Conservation (phyloP, 1,140 invertebrate species). For the Scaptomyza graminum region DNA sequence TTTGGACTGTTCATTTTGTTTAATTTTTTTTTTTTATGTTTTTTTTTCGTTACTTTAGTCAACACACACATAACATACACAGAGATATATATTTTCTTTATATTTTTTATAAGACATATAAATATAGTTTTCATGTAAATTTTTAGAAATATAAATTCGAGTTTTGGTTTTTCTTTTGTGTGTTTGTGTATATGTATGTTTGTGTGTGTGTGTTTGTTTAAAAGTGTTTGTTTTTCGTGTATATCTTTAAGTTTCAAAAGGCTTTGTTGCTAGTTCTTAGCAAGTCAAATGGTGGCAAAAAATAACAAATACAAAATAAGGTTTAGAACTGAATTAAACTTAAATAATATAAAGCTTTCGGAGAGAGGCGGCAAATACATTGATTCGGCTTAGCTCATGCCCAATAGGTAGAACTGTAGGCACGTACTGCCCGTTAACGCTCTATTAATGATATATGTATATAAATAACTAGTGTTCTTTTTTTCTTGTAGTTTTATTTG, state of each 20-base stretch:
- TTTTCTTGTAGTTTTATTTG: constrained; percentile 28
- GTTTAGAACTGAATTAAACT: constrained; percentile 28
- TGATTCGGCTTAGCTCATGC: constrained; percentile 1
- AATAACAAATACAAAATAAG: constrained; percentile 12
- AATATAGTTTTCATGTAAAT: constrained; percentile 65
- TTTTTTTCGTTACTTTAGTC: constrained; percentile 34
- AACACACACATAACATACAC: constrained; percentile 52
- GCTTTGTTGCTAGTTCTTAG: constrained; percentile 25
- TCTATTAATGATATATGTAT: background rate
- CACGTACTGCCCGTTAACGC: constrained; percentile 3
- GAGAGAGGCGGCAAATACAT: constrained; percentile 19
- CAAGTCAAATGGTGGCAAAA: constrained; percentile 51
- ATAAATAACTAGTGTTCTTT: too few relatives aligned
- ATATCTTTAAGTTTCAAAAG: constrained; percentile 32
- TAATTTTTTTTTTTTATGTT: constrained; percentile 27
- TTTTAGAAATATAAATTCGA: constrained; percentile 70
- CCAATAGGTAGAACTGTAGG: constrained; percentile 15
- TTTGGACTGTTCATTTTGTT: constrained; percentile 33
- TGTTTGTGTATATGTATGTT: constrained; percentile 18
- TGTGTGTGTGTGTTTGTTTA: constrained; percentile 7
- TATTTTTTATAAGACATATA: constrained; percentile 68
- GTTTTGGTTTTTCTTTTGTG: constrained; percentile 54
- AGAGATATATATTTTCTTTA: constrained; percentile 63
- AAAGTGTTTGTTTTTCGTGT: background rate
- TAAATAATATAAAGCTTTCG: constrained; percentile 52